Conservation (phyloP, 2,797 vertebrate species). For the Synanceia verrucosa region DNA sequence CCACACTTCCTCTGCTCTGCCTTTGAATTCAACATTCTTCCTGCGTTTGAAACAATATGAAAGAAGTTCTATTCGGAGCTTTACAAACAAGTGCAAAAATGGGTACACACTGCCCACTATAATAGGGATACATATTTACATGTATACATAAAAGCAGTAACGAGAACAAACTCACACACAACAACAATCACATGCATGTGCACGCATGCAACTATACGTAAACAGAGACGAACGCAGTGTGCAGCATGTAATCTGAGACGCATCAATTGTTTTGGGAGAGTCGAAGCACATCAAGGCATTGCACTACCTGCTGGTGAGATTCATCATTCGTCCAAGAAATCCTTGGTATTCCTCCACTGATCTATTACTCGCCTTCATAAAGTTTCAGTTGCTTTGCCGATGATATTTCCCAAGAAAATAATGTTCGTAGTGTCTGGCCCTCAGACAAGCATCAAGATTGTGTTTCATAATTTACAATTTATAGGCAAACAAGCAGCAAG, state of each 20-base stretch:
- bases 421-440: background rate
- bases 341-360: slow-evolving; percentile 14
- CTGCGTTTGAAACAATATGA: slow-evolving; percentile 75
- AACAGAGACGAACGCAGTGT: slow-evolving; percentile 34
- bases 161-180: slow-evolving; percentile 52
- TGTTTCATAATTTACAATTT: slow-evolving; percentile 1
- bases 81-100: slow-evolving; percentile 76
- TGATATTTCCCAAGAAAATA: background rate
- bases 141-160: slow-evolving; percentile 46
- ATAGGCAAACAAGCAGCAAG: background rate
- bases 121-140: slow-evolving; percentile 49
- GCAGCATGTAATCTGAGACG: slow-evolving; percentile 18
- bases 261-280: slow-evolving; percentile 20
- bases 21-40: slow-evolving; percentile 76
- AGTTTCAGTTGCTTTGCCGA: slow-evolving; percentile 8
- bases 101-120: slow-evolving; percentile 32
- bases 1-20: slow-evolving; percentile 73
- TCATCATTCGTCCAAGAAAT: slow-evolving; percentile 32
- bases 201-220: slow-evolving; percentile 32
- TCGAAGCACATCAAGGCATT: slow-evolving; percentile 6
- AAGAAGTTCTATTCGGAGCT: slow-evolving; percentile 56
- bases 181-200: slow-evolving; percentile 48
- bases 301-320: background rate
- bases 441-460: background rate
- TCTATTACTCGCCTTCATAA: background rate